These are phyloP conservation scores for Enchytraeus crypticus DNA, from an alignment of 2,888 invertebrate genomes.

Conservation along the genomic window DNA sequence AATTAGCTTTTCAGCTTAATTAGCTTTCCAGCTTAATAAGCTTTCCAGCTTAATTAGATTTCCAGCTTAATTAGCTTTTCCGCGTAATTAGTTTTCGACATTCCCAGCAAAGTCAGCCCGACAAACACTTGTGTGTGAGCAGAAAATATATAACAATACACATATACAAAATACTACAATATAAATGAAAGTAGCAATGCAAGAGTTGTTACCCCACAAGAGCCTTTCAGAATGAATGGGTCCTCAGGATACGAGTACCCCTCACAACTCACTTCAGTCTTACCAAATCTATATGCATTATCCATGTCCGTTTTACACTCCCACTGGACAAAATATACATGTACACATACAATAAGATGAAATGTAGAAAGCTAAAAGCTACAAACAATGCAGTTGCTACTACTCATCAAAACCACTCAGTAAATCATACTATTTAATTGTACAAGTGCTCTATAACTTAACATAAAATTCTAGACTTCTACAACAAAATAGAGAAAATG, in stretches of 20 bases:
- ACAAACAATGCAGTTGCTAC: not conserved
- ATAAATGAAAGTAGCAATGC: not conserved
- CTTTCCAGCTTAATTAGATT: too few relatives aligned
- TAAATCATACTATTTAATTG: not conserved
- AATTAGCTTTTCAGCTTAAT: too few relatives aligned
- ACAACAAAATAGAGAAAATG: not conserved
- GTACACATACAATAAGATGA: too few relatives aligned
- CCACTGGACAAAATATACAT: slow-evolving; percentile 47
- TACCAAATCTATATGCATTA: slow-evolving; percentile 50
- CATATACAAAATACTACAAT: not conserved
- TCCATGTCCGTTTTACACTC: slow-evolving; percentile 52
- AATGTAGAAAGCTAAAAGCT: not conserved
- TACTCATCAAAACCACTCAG: not conserved
- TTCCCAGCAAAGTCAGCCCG: too few relatives aligned
- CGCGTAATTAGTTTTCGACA: too few relatives aligned
- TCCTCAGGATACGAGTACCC: slow-evolving; percentile 56
- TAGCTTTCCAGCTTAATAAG: too few relatives aligned
- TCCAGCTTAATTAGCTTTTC: too few relatives aligned
- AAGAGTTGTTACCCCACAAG: slow-evolving; percentile 52
- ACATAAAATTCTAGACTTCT: not conserved
- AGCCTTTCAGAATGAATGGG: slow-evolving; percentile 54
- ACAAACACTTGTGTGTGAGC: too few relatives aligned
- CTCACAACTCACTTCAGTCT: slow-evolving; percentile 54
- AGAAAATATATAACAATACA: too few relatives aligned
- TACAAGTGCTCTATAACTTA: too few relatives aligned